phyloP scores from a whole-genome alignment of 2,888 invertebrate genomes.

The Brenthis daphne region DNA sequence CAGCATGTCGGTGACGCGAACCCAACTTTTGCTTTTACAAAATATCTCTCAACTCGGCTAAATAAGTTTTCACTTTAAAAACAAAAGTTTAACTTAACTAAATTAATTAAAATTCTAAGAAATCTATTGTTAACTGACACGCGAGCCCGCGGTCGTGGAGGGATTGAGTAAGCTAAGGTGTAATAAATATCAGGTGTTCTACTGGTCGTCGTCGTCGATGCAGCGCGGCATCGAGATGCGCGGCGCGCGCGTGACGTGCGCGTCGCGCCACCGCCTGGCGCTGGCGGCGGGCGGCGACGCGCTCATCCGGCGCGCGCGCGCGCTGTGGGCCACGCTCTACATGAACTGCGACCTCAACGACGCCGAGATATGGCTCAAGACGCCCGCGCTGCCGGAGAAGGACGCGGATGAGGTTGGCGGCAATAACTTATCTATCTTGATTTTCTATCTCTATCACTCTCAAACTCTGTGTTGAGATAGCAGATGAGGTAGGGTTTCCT shows the following conservation, averaged over 20 bases:
- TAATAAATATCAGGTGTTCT: conserved; percentile 83
- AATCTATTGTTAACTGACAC: no score
- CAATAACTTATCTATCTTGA: no score
- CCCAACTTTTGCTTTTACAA: no score
- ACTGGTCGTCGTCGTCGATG: conserved; percentile 99
- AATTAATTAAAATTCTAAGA: no score
- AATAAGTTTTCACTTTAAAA: no score
- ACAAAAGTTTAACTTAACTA: no score
- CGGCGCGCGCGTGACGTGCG: conserved; percentile 90
- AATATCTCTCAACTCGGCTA: no score
- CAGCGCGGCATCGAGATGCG: conserved; percentile 94
- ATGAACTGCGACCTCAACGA: conserved; percentile 97
- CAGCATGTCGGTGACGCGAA: no score
- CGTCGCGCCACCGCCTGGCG: conserved; percentile 89
- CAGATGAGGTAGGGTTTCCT: no score
- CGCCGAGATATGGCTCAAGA: conserved; percentile 95
- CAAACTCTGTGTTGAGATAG: no score
- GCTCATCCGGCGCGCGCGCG: conserved; percentile 90
- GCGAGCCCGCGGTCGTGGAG: no score
- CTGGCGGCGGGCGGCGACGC: conserved; percentile 90
- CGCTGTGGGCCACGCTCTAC: conserved; percentile 95
- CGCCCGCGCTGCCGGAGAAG: conserved; percentile 77
- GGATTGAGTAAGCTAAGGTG: no score
- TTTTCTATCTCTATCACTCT: conserved; percentile 33
- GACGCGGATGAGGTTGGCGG: conserved; percentile 48